Percentiles rank a stretch among this genome's conserved stretches.
Evolutionary conservation across 2,797 vertebrate species (phyloP).

Genomic region (Brachyalestes nurse): DNA sequence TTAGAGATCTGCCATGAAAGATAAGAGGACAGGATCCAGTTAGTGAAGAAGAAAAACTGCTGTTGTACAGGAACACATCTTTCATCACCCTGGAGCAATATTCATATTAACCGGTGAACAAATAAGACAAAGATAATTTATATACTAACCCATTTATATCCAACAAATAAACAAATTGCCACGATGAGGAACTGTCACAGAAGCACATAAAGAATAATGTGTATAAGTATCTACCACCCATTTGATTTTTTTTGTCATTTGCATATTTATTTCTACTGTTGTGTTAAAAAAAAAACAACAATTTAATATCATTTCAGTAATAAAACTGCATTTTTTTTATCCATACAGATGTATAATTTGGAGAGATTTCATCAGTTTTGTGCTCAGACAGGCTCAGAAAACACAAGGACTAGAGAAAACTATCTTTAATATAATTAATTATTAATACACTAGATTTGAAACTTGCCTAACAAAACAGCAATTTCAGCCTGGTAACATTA

Average conservation of each 20-base stretch:
- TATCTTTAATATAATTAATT: no score
- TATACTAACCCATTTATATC: not conserved
- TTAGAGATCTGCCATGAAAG: not conserved
- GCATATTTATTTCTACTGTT: no score
- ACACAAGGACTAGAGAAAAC: not conserved
- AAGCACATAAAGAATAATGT: no score
- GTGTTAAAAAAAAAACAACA: no score
- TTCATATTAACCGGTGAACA: not conserved
- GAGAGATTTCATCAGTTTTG: not conserved
- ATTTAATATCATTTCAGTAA: no score
- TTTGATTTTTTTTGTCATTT: no score
- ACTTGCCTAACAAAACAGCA: not conserved
- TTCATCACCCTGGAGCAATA: not conserved
- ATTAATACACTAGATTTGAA: not conserved
- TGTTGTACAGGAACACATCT: not conserved
- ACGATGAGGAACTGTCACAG: not conserved
- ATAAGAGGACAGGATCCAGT: not conserved
- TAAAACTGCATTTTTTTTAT: no score
- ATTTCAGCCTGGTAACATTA: not conserved
- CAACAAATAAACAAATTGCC: not conserved
- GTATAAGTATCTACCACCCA: no score
- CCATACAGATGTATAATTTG: not conserved
- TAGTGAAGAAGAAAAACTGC: not conserved
- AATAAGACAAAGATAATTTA: not conserved
- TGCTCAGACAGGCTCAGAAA: not conserved